Conservation (phyloP, 2,113 vertebrate species). For the Nothocercus nigrocapillus region DNA sequence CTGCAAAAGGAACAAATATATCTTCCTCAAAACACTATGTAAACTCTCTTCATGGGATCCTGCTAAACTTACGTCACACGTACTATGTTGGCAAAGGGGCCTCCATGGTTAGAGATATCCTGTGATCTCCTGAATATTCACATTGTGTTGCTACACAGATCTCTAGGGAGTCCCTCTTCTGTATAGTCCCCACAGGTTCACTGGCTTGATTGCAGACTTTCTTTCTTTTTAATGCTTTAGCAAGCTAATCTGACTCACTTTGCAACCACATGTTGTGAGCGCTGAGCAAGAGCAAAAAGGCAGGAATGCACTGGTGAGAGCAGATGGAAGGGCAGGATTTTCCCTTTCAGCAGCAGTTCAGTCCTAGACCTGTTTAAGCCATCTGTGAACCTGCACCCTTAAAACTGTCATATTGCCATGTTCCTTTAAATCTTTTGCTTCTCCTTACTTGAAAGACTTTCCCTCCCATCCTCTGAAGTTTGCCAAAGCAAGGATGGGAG, state of each 20-base stretch:
- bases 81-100: accelerated
- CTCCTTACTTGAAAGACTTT: neutral
- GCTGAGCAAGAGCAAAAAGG: neutral
- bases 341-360: neutral
- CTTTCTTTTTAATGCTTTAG: no score
- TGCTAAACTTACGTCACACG: neutral
- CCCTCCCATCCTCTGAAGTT: neutral
- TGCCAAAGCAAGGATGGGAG: neutral
- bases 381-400: neutral
- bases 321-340: neutral
- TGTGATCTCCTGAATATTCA: neutral
- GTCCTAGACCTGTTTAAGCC: neutral
- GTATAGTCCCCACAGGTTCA: neutral
- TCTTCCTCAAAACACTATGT: neutral
- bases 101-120: neutral
- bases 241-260: neutral
- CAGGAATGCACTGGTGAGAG: neutral
- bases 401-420: neutral
- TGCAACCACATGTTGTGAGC: neutral
- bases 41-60: neutral
- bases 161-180: neutral
- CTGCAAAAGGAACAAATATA: neutral
- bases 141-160: neutral
- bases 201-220: neutral
- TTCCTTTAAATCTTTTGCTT: neutral